Percentiles rank a stretch among this genome's conserved stretches.
Evolutionary conservation across 2,113 vertebrate species (phyloP).

Genomic region (Amazona guildingii): DNA sequence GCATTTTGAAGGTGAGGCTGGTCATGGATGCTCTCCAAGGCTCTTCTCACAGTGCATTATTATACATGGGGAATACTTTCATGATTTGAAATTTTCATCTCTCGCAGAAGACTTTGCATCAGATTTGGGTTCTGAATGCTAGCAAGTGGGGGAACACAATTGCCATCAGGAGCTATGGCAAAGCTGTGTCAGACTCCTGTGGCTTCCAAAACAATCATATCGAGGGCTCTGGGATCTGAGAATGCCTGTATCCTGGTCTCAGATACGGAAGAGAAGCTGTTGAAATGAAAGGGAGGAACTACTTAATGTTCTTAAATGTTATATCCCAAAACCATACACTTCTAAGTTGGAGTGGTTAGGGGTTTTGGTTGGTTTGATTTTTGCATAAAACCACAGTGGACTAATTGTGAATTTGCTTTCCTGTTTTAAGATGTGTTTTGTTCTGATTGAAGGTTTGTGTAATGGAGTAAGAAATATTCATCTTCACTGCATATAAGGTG

Average conservation of each 20-base stretch:
- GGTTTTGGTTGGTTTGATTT: not conserved
- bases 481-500: not conserved
- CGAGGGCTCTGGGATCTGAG: not conserved
- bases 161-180: not conserved
- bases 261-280: not conserved
- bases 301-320: not conserved
- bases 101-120: not conserved
- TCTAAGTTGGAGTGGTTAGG: not conserved
- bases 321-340: rapidly evolving
- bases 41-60: not conserved
- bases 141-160: not conserved
- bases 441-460: not conserved
- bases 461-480: not conserved
- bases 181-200: not conserved
- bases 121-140: not conserved
- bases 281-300: not conserved
- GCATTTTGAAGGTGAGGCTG: not conserved
- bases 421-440: not conserved
- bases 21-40: not conserved
- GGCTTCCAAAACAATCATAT: not conserved
- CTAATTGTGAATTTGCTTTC: not conserved
- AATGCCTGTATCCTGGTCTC: not conserved
- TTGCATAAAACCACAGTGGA: not conserved
- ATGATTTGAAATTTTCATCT: not conserved
- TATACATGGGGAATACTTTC: not conserved